Evolutionary conservation across 1,140 invertebrate genomes (phyloP).

Genomic region (Ganaspis sp.): DNA sequence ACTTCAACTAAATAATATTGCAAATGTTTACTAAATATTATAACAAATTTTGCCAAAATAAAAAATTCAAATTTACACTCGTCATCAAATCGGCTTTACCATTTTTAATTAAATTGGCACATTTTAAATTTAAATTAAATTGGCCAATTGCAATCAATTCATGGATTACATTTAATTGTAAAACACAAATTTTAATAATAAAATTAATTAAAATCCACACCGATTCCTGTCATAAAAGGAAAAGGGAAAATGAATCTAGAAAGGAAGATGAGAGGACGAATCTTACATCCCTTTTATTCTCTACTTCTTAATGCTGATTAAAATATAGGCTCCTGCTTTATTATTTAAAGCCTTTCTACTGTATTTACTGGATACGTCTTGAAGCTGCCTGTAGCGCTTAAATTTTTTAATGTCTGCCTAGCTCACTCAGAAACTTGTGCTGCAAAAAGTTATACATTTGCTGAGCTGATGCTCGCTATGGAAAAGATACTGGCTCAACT

Average conservation of each 20-base stretch:
- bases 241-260: background rate
- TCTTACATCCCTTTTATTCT: background rate
- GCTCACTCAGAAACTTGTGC: conserved; percentile 1
- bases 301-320: conserved; percentile 9
- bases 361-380: conserved; percentile 7
- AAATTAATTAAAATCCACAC: no score
- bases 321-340: background rate
- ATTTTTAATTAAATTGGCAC: no score
- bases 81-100: no score
- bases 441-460: conserved; percentile 10
- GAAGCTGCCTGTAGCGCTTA: conserved; percentile 1
- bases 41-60: no score
- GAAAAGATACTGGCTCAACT: conserved; percentile 1
- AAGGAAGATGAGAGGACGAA: background rate
- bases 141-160: no score
- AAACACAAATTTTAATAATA: no score
- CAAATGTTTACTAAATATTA: no score
- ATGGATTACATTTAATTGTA: no score
- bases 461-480: background rate
- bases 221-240: no score
- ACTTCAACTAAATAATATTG: no score
- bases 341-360: conserved; percentile 2
- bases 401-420: background rate
- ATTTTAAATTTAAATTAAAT: no score
- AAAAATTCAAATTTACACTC: no score